Percentiles rank a stretch among this genome's conserved stretches.
Conservation (phyloP, 2,797 vertebrate genomes). For the Cygnus olor region DNA sequence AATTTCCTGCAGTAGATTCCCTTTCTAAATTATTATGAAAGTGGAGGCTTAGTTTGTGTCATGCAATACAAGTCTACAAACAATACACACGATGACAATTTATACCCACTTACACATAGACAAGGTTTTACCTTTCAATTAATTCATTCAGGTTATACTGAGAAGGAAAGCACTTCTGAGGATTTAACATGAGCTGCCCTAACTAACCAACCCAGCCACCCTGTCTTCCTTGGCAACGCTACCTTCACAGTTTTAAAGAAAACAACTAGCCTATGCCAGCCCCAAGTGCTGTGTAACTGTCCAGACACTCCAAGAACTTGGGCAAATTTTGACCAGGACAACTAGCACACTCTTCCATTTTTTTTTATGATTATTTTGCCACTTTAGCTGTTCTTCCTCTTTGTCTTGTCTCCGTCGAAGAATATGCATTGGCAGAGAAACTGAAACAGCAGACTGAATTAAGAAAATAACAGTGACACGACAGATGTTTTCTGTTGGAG, state of each 20-base stretch:
- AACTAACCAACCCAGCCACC: neutral
- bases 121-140: conserved; percentile 43
- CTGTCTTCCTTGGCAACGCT: neutral
- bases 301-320: neutral
- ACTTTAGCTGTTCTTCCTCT: neutral
- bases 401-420: neutral
- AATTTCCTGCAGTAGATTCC: neutral
- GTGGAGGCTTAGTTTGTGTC: neutral
- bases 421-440: neutral
- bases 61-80: neutral
- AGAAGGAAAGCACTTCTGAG: conserved; percentile 17
- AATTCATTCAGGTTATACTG: conserved; percentile 33
- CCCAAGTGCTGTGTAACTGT: neutral
- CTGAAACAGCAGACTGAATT: neutral
- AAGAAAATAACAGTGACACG: neutral
- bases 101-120: neutral
- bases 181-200: conserved; percentile 24
- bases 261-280: neutral
- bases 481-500: neutral
- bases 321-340: neutral
- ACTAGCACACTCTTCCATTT: neutral
- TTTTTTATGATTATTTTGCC: conserved; percentile 10
- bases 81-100: neutral
- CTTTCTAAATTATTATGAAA: neutral
- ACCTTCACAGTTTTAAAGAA: neutral